phyloP scores from a whole-genome alignment of 1,140 invertebrate genomes.

The Choristoneura fumiferana region DNA sequence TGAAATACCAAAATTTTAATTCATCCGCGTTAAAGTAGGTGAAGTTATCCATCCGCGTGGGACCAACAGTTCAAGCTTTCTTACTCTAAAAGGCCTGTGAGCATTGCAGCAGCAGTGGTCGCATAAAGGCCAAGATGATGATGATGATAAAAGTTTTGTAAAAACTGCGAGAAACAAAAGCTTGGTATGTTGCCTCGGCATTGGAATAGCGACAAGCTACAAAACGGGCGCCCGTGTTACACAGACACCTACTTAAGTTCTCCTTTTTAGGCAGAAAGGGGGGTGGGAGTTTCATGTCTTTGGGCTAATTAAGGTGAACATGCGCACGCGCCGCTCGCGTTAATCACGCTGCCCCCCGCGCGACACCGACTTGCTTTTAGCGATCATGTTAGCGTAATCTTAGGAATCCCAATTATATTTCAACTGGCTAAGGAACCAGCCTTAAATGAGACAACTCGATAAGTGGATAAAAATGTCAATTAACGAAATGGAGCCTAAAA shows the following conservation, averaged over 20 bases:
- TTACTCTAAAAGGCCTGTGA: no score
- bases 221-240: no score
- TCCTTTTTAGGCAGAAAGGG: constrained; percentile 69
- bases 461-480: constrained; percentile 37
- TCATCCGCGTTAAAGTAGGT: no score
- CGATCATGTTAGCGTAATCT: constrained; percentile 58
- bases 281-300: constrained; percentile 62
- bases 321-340: constrained; percentile 60
- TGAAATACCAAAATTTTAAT: no score
- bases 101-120: no score
- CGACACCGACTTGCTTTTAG: constrained; percentile 71
- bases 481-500: constrained; percentile 29
- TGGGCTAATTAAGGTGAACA: constrained; percentile 69
- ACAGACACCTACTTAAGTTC: constrained; percentile 57
- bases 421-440: constrained; percentile 56
- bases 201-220: constrained; percentile 42
- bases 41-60: no score
- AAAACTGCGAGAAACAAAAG: no score
- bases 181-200: constrained; percentile 37
- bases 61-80: no score
- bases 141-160: no score
- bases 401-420: constrained; percentile 64
- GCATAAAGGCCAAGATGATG: no score
- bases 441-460: constrained; percentile 33
- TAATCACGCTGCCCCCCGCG: constrained; percentile 53